phyloP scores from a whole-genome alignment of 2,888 invertebrate species.

The Habrosyne pyritoides region DNA sequence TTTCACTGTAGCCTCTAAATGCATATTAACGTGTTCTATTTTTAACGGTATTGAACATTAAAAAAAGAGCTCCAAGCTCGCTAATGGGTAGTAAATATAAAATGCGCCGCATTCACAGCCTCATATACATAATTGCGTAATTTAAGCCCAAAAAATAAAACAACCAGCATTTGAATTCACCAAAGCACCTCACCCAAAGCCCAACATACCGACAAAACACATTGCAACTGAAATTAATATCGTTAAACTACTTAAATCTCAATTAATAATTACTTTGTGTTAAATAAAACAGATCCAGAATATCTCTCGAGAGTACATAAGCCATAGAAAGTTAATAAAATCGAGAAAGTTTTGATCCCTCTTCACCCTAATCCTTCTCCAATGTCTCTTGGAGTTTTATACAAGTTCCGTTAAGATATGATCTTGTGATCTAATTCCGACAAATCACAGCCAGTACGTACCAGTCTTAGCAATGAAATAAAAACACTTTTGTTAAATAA shows the following conservation, averaged over 20 bases:
- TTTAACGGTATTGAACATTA: background rate
- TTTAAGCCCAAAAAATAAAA: background rate
- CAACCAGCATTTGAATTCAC: background rate
- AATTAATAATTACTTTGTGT: conserved; percentile 38
- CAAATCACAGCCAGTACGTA: conserved; percentile 7
- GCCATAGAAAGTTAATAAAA: conserved; percentile 57
- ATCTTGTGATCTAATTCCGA: conserved; percentile 37
- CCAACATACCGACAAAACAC: background rate
- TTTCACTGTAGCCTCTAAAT: background rate
- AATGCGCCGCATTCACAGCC: background rate
- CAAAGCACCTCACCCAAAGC: background rate
- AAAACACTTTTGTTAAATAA: conserved; percentile 2
- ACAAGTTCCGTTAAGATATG: conserved; percentile 49
- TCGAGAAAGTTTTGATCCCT: conserved; percentile 53
- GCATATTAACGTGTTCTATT: background rate
- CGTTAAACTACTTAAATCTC: conserved; percentile 25
- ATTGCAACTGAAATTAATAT: conserved; percentile 15
- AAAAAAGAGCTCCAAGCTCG: background rate
- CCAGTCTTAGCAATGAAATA: background rate
- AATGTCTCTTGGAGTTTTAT: conserved; percentile 51
- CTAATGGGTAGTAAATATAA: background rate
- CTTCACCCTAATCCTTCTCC: conserved; percentile 48
- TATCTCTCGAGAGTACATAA: conserved; percentile 47
- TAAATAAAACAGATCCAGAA: conserved; percentile 29
- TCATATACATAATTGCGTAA: background rate